Percentiles rank a stretch among this genome's conserved stretches.
Conservation (phyloP, 2,797 vertebrate genomes). For the Otus scops region DNA sequence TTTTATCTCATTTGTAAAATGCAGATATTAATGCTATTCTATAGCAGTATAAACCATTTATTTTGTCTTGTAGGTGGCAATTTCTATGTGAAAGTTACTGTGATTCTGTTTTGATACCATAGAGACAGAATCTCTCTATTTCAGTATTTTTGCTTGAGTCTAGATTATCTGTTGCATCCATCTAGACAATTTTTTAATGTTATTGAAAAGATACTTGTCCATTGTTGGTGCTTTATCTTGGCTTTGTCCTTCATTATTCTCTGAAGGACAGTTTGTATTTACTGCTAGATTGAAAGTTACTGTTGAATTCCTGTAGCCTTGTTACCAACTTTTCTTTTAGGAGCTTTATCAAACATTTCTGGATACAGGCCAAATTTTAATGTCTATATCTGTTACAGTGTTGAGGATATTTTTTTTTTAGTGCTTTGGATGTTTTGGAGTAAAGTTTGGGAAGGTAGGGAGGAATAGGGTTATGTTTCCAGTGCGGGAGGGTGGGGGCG, state of each 20-base stretch:
- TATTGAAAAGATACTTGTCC: not conserved
- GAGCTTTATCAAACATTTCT: not conserved
- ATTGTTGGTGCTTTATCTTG: slow-evolving; percentile 13
- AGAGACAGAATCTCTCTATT: not conserved
- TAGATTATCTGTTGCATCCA: not conserved
- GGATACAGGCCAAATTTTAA: not conserved
- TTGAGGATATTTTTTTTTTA: not conserved
- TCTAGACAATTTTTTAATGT: not conserved
- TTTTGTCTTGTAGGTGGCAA: not conserved
- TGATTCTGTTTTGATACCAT: not conserved
- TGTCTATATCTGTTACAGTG: not conserved
- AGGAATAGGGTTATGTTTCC: not conserved
- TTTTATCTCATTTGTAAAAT: not conserved
- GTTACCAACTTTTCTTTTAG: not conserved
- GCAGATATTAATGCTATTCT: not conserved
- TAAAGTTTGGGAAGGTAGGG: not conserved
- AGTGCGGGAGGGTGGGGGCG: fast-evolving
- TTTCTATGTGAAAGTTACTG: not conserved
- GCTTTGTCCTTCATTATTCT: slow-evolving; percentile 6
- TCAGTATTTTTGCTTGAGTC: not conserved
- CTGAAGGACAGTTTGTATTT: not conserved
- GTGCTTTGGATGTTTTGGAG: not conserved
- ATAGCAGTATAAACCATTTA: not conserved
- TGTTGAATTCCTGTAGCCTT: not conserved
- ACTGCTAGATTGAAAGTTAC: not conserved